Evolutionary conservation across 2,888 invertebrate genomes (phyloP).

Genomic region (Tipula confusa): DNA sequence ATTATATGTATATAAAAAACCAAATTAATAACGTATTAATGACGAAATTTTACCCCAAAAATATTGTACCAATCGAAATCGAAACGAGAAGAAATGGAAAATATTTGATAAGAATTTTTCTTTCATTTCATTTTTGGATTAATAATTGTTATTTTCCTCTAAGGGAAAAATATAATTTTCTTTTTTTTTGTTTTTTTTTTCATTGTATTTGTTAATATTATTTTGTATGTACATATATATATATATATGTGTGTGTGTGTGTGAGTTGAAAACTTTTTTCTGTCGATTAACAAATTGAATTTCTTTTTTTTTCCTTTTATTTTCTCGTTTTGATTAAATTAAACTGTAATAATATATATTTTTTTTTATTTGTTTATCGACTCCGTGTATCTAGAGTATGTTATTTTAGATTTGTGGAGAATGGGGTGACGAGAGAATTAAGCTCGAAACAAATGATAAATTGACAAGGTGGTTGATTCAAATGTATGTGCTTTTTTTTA

Average conservation of each 20-base stretch:
- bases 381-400: neutral
- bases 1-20: neutral
- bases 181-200: neutral
- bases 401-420: too few species aligned
- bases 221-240: too few species aligned
- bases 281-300: constrained; percentile 20
- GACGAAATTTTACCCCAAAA: neutral
- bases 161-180: constrained; percentile 17
- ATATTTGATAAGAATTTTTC: neutral
- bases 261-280: neutral
- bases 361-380: neutral
- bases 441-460: neutral
- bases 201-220: neutral
- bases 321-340: neutral
- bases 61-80: neutral
- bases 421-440: neutral
- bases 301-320: neutral
- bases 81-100: neutral
- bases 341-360: neutral
- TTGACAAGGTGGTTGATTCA: neutral
- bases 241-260: too few species aligned
- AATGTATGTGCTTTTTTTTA: too few species aligned
- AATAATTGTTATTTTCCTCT: constrained; percentile 7
- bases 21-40: constrained; percentile 20
- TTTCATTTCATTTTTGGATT: neutral